Evolutionary conservation across 2,113 vertebrate species (phyloP).

Genomic region (Ictidomys tridecemlineatus): DNA sequence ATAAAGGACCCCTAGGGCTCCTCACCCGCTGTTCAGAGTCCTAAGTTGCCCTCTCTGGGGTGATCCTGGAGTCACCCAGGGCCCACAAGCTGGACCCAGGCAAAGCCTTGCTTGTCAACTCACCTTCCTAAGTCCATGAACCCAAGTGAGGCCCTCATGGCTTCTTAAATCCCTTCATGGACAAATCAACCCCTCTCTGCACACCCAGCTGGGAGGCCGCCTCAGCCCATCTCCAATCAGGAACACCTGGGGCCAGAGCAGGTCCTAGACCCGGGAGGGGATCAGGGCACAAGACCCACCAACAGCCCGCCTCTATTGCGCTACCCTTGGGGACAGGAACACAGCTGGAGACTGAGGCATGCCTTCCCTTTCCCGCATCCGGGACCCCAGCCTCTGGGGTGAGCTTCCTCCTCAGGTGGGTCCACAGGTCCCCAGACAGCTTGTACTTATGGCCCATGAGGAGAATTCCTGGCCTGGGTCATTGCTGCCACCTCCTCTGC

Average conservation of each 20-base stretch:
- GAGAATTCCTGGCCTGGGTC: background rate
- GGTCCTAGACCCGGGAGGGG: background rate
- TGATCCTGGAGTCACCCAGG: background rate
- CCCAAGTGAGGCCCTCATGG: background rate
- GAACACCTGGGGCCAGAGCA: background rate
- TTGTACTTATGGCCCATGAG: background rate
- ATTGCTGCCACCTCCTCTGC: accelerated
- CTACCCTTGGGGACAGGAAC: background rate
- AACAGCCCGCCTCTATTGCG: background rate
- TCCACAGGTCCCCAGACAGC: no score
- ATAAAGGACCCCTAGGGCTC: background rate
- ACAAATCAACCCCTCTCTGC: background rate
- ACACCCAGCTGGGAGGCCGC: background rate
- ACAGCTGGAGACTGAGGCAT: background rate
- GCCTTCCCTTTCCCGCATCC: accelerated
- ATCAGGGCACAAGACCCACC: background rate
- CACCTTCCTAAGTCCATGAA: background rate
- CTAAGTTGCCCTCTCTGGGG: background rate
- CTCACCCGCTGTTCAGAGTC: background rate
- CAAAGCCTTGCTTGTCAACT: background rate
- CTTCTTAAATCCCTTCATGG: background rate
- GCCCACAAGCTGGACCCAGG: background rate
- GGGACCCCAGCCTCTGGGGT: background rate
- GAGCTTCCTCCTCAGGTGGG: background rate
- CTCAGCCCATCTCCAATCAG: background rate